phyloP scores from a whole-genome alignment of 1,140 invertebrate species.

The Babylonia areolata region DNA sequence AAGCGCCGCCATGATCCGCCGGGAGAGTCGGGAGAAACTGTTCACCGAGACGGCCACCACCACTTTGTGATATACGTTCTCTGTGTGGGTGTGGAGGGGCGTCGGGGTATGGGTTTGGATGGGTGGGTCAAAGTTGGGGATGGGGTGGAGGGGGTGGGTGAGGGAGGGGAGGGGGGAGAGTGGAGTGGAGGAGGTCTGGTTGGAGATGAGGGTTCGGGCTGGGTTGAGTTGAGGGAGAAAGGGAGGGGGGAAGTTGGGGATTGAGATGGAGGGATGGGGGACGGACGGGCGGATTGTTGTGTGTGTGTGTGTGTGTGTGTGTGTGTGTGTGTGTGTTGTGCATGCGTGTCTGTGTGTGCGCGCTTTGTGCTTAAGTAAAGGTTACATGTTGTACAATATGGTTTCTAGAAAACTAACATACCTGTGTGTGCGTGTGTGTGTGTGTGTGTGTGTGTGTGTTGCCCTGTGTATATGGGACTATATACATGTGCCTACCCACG shows the following conservation, averaged over 20 bases:
- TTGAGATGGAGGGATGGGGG: too few relatives aligned
- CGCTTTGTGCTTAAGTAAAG: not conserved
- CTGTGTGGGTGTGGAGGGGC: too few relatives aligned
- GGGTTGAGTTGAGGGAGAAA: not conserved
- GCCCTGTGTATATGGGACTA: not conserved
- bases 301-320: not conserved
- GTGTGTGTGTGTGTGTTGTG: not conserved
- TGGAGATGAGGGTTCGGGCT: not conserved
- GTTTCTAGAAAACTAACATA: not conserved
- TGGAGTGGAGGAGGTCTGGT: not conserved
- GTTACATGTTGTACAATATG: not conserved
- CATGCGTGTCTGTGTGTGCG: not conserved
- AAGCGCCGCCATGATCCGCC: not conserved
- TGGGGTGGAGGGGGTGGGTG: not conserved
- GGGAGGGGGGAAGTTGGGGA: not conserved
- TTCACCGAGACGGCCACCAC: constrained; percentile 44
- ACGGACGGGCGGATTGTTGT: not conserved
- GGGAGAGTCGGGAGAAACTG: constrained; percentile 41
- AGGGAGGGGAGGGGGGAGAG: not conserved
- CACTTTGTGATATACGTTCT: not conserved
- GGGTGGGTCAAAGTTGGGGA: not conserved
- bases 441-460: not conserved
- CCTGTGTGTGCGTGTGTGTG: not conserved
- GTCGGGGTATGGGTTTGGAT: too few relatives aligned
- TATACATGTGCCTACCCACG: not conserved